Evolutionary conservation across 2,797 vertebrate species (phyloP).

Genomic region (Syngnathus rostellatus): DNA sequence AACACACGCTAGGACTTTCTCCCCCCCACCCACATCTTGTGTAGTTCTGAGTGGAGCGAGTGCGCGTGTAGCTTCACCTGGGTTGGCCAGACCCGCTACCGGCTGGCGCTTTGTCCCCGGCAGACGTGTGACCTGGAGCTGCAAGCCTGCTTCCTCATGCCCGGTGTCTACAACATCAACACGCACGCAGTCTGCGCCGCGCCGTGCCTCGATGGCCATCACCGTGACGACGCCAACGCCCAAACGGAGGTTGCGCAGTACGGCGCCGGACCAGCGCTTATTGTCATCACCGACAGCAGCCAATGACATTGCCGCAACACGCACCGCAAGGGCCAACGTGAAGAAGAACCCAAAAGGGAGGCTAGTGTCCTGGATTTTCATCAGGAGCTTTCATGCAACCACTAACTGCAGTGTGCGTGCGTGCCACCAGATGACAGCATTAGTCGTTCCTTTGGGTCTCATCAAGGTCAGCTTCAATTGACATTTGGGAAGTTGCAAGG

Average conservation of each 20-base stretch:
- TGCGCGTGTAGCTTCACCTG: slow-evolving; percentile 78
- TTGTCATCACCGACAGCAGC: slow-evolving; percentile 72
- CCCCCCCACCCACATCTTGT: background rate
- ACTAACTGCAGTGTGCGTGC: background rate
- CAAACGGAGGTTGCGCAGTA: slow-evolving; percentile 79
- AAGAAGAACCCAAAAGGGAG: background rate
- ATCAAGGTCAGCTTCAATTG: background rate
- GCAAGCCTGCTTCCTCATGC: slow-evolving; percentile 86
- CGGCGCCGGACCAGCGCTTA: slow-evolving; percentile 85
- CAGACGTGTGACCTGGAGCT: slow-evolving; percentile 78
- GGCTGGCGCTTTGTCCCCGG: slow-evolving; percentile 79
- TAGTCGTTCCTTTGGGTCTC: background rate
- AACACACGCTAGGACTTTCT: background rate
- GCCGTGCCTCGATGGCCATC: slow-evolving; percentile 32
- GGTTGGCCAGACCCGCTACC: slow-evolving; percentile 91
- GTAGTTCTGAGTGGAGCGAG: slow-evolving; percentile 63
- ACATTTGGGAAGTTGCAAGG: background rate
- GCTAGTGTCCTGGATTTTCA: background rate
- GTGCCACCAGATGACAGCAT: background rate
- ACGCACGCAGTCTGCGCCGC: slow-evolving; percentile 87
- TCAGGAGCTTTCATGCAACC: background rate
- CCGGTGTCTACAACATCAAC: slow-evolving; percentile 94
- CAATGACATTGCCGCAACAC: background rate
- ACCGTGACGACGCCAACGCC: background rate
- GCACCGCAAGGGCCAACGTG: background rate